phyloP scores from a whole-genome alignment of 2,888 invertebrate genomes.

The Drosophila maculinotata region DNA sequence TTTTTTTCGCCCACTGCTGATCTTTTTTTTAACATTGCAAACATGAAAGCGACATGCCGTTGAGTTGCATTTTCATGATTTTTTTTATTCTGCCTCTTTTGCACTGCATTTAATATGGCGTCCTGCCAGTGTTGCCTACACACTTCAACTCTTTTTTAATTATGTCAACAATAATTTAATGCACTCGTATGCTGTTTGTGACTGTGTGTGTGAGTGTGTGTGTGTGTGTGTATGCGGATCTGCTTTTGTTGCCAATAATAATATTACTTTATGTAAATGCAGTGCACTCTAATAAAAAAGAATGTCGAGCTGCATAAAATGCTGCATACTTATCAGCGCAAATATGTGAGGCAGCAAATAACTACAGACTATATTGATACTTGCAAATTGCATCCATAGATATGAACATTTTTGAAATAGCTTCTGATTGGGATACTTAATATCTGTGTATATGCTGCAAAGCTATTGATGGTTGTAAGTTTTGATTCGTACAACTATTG shows the following conservation, averaged over 20 bases:
- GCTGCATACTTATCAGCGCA: constrained; percentile 30
- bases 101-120: constrained; percentile 22
- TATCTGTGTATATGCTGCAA: no score
- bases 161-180: constrained; percentile 75
- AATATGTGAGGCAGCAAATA: constrained; percentile 20
- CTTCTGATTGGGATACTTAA: no score
- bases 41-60: constrained; percentile 38
- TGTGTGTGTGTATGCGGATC: constrained; percentile 1
- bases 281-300: constrained; percentile 30
- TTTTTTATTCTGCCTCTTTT: constrained; percentile 5
- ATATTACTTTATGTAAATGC: constrained; percentile 63
- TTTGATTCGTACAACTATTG: no score
- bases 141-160: constrained; percentile 53
- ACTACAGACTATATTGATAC: constrained; percentile 4
- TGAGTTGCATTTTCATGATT: constrained; percentile 21
- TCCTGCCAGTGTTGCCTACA: constrained; percentile 31
- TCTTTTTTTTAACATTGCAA: constrained; percentile 12
- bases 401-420: no score
- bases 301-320: background rate
- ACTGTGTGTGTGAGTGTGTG: constrained; percentile 12
- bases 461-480: no score
- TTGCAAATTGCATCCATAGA: background rate
- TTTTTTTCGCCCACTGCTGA: constrained; percentile 1
- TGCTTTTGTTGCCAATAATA: constrained; percentile 55
- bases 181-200: constrained; percentile 47